Evolutionary conservation across 2,113 vertebrate genomes (phyloP), one percentile per base, ranked within the genome.

Genomic region (Notothenia coriiceps): DNA sequence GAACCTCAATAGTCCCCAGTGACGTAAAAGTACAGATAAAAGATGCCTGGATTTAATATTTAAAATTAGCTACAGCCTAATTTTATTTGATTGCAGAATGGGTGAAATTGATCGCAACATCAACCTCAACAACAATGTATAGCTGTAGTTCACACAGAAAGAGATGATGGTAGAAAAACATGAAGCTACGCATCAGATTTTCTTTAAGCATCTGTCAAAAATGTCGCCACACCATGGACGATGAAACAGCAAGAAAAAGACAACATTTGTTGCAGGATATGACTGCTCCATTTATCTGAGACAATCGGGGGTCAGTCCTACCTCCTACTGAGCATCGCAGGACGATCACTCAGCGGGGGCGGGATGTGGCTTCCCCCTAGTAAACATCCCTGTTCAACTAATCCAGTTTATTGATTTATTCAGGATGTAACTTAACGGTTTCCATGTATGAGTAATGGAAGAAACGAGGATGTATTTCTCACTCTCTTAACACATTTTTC

Each of bases 291-390:
- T 90, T 85, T 84, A 81, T 82, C 51, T 63, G 64, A 87, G 51
- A 70, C 80, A 65, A 79, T 9, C 12, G 65, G 40, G 81, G 87
- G 89, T 90, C 78, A 70, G 86, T 92, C 89, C 82, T 86, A 84
- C 90, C 91, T 70, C 91, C 90, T 61, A 91, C 92, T 63, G 72
- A 83, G 83, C 77, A 77, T 62, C 82, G 80, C 84, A 64, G 74
- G 46, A 59, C 55, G n/a, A 62, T 87, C 68, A 70, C 65, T 46
- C 50, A 5, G 52, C n/a, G 91, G 90, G 87, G 92, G 90, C 29
- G 56, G 70, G 79, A 89, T 12, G 64, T 93, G 92, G 91, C 89
- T 93, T 93, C 77, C 88, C 91, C 83, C 43, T 82, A 74, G 62
- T 76, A 60, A 79, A 72, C 74, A 57, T 65, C 60, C n/a, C 64